Base-by-base conservation (phyloP, 2,797 vertebrate genomes). In the Chaetodon trifasciatus region DNA sequence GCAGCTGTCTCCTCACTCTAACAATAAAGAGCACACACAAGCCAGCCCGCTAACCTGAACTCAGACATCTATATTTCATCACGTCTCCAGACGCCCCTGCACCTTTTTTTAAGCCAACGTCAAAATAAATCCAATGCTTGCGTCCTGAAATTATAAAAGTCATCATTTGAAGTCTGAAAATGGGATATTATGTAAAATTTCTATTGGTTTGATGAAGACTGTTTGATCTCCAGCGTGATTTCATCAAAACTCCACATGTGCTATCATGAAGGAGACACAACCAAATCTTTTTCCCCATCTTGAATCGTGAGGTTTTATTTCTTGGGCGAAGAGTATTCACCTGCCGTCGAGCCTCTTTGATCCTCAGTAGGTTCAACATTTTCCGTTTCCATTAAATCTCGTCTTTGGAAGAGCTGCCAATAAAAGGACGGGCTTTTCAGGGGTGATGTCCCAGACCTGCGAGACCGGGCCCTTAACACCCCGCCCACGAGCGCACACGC, bases 341-440 rank as follows among this genome's bases (percentile, higher is more conserved):
- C 76, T 85, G 76, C 84, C 86, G 76, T 89, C 79, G 79, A 85
- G 74, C 83, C 86, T 85, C 81, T 91, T 88, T 92, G 91, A 94
- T 92, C 90, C 88, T 78, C 81, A 52, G 32, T 67, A 84, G 80
- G 79, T 88, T 84, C 83, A 90, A 86, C 74, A 74, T 86, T 79
- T 16, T n/a, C 80, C 44, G 52, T 92, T 90, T 90, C 73, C 37
- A 93, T 91, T 86, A 89, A 92, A 94, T 93, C 88, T 83, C 46
- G 64, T 88, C 85, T 92, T 93, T 90, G 82, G 88, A 81, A 72
- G 64, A 90, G 81, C 76, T 90, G 89, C 74, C 93, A 92, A 94
- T 92, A 90, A 85, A 88, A 87, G 83, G 74, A 79, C 32, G 1
- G 66, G 74, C 70, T 88, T 91, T 89, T 84, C 70, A 83, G 72